phyloP scores from a whole-genome alignment of 2,888 invertebrate genomes.

The Agelastica alni region DNA sequence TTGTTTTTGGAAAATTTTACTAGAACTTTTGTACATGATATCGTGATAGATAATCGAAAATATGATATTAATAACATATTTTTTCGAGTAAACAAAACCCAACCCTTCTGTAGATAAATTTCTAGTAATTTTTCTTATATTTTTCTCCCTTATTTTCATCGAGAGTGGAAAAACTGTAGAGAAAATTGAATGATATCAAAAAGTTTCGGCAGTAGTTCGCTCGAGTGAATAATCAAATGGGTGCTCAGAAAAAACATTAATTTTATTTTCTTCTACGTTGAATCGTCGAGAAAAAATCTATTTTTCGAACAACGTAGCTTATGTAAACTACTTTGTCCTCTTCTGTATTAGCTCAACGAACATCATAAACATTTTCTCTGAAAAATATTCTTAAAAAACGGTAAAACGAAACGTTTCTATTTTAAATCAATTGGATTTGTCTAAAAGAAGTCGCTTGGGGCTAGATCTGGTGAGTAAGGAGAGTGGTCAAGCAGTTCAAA shows the following conservation, averaged over 20 bases:
- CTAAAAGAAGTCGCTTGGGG: too few relatives aligned
- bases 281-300: neutral
- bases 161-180: neutral
- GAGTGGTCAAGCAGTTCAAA: too few relatives aligned
- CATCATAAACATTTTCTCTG: neutral
- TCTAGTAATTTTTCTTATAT: neutral
- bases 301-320: too few relatives aligned
- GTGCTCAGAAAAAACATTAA: neutral
- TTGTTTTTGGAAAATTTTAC: too few relatives aligned
- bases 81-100: neutral
- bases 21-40: too few relatives aligned
- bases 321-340: too few relatives aligned
- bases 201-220: slow-evolving; percentile 2
- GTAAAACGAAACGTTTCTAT: too few relatives aligned
- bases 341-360: neutral
- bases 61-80: neutral
- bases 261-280: neutral
- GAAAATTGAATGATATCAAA: neutral
- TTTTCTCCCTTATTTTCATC: neutral
- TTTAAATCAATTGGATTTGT: too few relatives aligned
- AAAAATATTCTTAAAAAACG: too few relatives aligned
- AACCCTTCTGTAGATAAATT: neutral
- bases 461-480: too few relatives aligned
- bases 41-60: too few relatives aligned
- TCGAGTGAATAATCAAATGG: slow-evolving; percentile 2